Percentiles rank a stretch among this genome's conserved stretches.
Conservation (phyloP, 2,888 invertebrate species). For the Cantharis lateralis region DNA sequence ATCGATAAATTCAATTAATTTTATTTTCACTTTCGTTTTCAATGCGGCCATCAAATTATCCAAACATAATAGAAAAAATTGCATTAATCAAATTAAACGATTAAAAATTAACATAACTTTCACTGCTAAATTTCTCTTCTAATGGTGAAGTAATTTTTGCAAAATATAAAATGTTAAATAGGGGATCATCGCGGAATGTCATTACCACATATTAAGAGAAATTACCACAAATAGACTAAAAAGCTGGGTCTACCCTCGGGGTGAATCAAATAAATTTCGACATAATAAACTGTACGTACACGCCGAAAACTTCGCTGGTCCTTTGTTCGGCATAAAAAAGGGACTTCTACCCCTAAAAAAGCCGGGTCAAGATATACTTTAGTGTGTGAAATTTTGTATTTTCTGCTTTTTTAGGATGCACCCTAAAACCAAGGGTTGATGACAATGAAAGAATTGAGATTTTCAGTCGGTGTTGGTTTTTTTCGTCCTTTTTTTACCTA, state of each 20-base stretch:
- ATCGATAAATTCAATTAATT: background rate
- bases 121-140: background rate
- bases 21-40: constrained; percentile 12
- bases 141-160: background rate
- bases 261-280: constrained; percentile 10
- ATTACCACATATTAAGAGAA: constrained; percentile 54
- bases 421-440: constrained; percentile 43
- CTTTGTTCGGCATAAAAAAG: constrained; percentile 19
- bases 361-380: constrained; percentile 35
- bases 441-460: constrained; percentile 34
- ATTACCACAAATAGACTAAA: constrained; percentile 51
- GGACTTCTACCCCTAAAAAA: constrained; percentile 24
- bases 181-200: background rate
- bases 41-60: background rate
- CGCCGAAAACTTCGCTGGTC: background rate
- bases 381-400: constrained; percentile 53
- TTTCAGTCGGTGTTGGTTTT: constrained; percentile 29
- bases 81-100: constrained; percentile 1
- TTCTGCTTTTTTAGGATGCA: constrained; percentile 47
- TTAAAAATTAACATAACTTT: background rate
- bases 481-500: constrained; percentile 40
- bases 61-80: background rate
- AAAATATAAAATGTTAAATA: background rate
- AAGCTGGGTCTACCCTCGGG: constrained; percentile 42
- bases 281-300: background rate